phyloP scores from a whole-genome alignment of 2,888 invertebrate genomes.

The Branchellion lobata region DNA sequence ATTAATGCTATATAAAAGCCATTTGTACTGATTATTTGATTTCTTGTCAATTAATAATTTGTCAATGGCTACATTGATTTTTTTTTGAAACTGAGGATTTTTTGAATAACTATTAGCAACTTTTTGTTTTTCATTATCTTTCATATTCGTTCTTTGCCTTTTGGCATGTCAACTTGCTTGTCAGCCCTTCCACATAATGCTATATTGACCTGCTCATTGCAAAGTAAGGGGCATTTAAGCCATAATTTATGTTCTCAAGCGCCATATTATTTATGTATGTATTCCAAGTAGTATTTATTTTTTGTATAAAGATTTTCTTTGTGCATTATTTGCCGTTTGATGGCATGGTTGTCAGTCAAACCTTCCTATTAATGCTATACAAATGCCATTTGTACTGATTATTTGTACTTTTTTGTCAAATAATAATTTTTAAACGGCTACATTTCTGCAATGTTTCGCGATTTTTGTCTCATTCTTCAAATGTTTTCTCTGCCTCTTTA shows the following conservation, averaged over 20 bases:
- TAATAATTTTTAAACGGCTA: not conserved
- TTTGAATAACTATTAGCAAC: too few relatives aligned
- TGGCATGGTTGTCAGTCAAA: too few relatives aligned
- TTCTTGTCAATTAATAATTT: slow-evolving; percentile 2
- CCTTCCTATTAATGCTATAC: not conserved
- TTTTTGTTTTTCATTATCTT: not conserved
- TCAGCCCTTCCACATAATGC: slow-evolving; percentile 15
- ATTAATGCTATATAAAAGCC: not conserved
- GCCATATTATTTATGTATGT: too few relatives aligned
- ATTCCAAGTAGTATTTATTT: too few relatives aligned
- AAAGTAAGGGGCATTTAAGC: not conserved
- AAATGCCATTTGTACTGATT: not conserved
- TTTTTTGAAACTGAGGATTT: too few relatives aligned
- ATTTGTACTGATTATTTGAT: not conserved
- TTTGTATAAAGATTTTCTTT: too few relatives aligned
- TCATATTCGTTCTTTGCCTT: slow-evolving; percentile 5
- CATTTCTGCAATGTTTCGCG: not conserved
- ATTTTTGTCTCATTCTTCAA: too few relatives aligned
- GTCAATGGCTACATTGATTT: not conserved
- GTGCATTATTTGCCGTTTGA: not conserved
- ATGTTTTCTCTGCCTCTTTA: not conserved
- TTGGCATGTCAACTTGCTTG: not conserved
- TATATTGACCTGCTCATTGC: not conserved
- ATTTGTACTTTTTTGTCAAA: slow-evolving; percentile 1
- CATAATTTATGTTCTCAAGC: too few relatives aligned